Conservation (phyloP, 2,113 vertebrate genomes). For the Speoplatyrhinus poulsoni region DNA sequence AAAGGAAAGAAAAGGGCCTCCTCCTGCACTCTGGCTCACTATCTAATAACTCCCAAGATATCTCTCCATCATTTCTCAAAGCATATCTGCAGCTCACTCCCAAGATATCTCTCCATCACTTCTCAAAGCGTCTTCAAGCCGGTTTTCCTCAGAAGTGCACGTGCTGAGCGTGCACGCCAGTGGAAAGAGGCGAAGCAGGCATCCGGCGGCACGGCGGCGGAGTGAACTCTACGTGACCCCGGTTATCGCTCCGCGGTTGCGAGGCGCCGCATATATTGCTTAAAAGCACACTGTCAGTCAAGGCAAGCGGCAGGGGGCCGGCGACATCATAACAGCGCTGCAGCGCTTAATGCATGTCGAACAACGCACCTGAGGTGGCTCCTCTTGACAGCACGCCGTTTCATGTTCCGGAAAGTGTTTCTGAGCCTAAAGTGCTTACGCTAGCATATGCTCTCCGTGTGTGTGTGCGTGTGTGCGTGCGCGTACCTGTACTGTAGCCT, state of each 20-base stretch:
- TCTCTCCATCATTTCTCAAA: too few relatives aligned
- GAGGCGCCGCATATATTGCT: conserved; percentile 58
- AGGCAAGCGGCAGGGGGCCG: conserved; percentile 52
- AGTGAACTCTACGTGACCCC: conserved; percentile 69
- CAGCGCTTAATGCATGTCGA: conserved; percentile 75
- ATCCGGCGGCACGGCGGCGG: background rate
- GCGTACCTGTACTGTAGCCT: background rate
- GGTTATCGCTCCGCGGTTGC: conserved; percentile 54
- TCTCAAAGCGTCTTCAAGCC: too few relatives aligned
- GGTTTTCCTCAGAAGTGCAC: too few relatives aligned
- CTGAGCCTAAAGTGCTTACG: background rate
- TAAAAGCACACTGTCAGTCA: conserved; percentile 68
- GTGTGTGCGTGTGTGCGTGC: conserved; percentile 31
- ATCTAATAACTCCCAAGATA: too few relatives aligned
- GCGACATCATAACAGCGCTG: conserved; percentile 70
- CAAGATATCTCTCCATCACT: too few relatives aligned
- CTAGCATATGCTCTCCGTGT: conserved; percentile 10
- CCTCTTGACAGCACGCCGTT: conserved; percentile 44
- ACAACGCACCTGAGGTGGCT: conserved; percentile 67
- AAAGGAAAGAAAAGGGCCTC: too few relatives aligned
- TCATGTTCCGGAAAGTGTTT: conserved; percentile 32
- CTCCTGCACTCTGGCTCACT: too few relatives aligned
- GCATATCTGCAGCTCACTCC: too few relatives aligned
- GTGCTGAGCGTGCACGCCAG: conserved; percentile 9
- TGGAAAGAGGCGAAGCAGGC: background rate